Base-by-base conservation (phyloP, 2,113 vertebrate species). In the Heterocephalus glaber region DNA sequence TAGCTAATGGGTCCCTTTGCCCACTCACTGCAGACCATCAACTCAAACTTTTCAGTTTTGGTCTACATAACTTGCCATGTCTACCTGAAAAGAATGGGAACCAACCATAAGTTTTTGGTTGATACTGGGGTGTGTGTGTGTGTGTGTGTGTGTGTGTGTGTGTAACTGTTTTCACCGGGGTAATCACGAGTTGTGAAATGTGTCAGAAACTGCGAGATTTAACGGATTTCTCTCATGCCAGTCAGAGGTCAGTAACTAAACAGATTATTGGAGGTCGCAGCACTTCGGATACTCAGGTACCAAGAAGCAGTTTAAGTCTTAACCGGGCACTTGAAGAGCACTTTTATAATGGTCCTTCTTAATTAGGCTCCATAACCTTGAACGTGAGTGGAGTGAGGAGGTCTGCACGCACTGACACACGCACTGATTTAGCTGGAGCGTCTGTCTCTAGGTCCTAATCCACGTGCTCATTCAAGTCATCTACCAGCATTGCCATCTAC, bases 381-480 rank as follows among this genome's bases (percentile, higher is more conserved):
- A 88, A 76, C 28, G 28, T 4, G 41, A 58, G 60, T 4, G 44
- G 74, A n/a, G 49, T 22, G 76, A 56, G 58, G 33, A 60, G 66
- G n/a, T 41, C 1, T 77, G 61, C 26, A 56, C 60, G 10, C 61
- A 19, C 44, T 12, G 87, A 68, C 72, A 56, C 26, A 56, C 60
- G 10, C 61, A 19, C 44, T 12, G 87, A 68, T 44, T 11, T 11
- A 38, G 60, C 33, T 30, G 10, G 52, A 33, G 63, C 20, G 16
- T 65, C 80, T 33, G 80, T 49, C 87, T 82, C 86, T 26, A n/a
- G 85, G 72, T 47, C 61, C 84, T 17, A 28, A 44, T n/a, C 44
- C 95, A 92, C 90, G 65, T 81, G 94, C 61, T 63, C 92, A 5
- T 33, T 63, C 74, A 38, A 91, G 95, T 56, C 92, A 26, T 68